Percentiles rank a stretch among this genome's conserved stretches.
Conservation (phyloP, 2,113 vertebrate species). For the Gymnobelideus leadbeateri region DNA sequence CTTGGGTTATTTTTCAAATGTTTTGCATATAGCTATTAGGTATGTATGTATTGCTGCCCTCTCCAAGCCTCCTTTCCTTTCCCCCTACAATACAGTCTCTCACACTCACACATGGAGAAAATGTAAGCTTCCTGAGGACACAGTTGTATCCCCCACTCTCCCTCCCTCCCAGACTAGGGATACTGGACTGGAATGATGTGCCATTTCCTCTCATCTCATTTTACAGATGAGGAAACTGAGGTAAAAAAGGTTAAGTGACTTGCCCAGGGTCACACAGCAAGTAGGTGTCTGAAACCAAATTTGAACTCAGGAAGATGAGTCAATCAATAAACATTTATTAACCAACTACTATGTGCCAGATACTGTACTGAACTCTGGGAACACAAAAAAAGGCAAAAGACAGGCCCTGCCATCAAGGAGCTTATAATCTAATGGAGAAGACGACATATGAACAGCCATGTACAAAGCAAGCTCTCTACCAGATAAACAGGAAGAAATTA, state of each 20-base stretch:
- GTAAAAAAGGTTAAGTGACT: neutral
- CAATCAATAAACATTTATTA: neutral
- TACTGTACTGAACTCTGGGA: neutral
- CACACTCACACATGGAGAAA: neutral
- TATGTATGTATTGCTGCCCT: neutral
- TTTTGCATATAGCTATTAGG: neutral
- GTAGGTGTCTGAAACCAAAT: neutral
- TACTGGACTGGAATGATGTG: neutral
- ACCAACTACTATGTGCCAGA: neutral
- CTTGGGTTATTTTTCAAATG: neutral
- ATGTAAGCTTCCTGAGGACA: neutral
- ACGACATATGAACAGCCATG: neutral
- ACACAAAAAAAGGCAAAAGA: neutral
- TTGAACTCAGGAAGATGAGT: neutral
- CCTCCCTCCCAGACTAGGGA: too few relatives aligned
- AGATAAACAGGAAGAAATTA: neutral
- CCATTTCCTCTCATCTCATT: neutral
- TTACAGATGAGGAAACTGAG: neutral
- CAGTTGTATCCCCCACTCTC: neutral
- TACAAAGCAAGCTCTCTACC: neutral
- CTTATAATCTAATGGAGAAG: neutral
- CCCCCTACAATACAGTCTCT: neutral
- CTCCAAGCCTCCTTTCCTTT: too few relatives aligned
- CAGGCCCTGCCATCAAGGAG: neutral
- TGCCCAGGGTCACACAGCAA: neutral